Percentiles rank a stretch among this genome's conserved stretches.
Conservation (phyloP, 2,888 invertebrate genomes). For the Bedellia somnulentella region DNA sequence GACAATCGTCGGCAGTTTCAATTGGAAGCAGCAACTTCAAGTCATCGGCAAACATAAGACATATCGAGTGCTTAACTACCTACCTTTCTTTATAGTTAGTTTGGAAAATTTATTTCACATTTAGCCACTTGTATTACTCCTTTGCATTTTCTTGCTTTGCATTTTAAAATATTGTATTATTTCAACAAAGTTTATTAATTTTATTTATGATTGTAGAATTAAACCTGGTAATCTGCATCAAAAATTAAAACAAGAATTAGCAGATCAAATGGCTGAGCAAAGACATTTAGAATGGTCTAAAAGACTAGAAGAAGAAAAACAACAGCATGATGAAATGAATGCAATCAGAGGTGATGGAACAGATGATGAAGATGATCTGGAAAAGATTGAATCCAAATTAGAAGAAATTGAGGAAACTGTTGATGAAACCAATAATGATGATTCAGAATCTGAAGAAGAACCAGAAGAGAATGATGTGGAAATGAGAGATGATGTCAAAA, state of each 20-base stretch:
- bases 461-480: conserved; percentile 32
- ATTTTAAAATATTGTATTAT: no score
- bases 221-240: conserved; percentile 72
- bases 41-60: no score
- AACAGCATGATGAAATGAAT: conserved; percentile 38
- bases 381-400: conserved; percentile 37
- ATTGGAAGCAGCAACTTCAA: no score
- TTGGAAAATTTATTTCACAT: no score
- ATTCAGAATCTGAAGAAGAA: conserved; percentile 54
- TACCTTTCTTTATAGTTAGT: no score
- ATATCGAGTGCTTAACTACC: no score
- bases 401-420: conserved; percentile 24
- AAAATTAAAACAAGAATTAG: conserved; percentile 71
- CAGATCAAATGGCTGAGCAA: conserved; percentile 70
- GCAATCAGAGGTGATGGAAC: conserved; percentile 17
- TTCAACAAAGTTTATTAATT: no score
- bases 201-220: conserved; percentile 40
- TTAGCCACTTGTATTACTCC: no score
- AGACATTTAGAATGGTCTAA: conserved; percentile 71
- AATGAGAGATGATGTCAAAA: conserved; percentile 35
- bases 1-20: no score
- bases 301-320: conserved; percentile 54
- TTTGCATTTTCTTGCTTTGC: no score
- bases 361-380: conserved; percentile 38
- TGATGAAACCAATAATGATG: conserved; percentile 30